Percentiles rank a stretch among this genome's conserved stretches.
phyloP scores from a whole-genome alignment of 2,797 vertebrate species.

The Sardinella longiceps region DNA sequence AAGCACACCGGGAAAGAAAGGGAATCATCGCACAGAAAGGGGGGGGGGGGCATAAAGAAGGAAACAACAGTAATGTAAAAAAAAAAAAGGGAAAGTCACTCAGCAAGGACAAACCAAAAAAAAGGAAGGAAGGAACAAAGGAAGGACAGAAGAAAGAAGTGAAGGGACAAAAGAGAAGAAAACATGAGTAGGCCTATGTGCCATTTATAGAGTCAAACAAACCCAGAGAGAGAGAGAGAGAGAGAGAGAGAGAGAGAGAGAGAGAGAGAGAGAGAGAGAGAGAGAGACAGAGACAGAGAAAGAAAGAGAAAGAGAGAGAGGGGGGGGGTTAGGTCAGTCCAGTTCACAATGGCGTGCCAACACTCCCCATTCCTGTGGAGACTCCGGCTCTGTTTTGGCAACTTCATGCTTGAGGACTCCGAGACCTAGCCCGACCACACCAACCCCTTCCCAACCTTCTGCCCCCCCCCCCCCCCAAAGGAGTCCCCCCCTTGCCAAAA shows the following conservation, averaged over 20 bases:
- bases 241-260: not conserved
- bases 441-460: not conserved
- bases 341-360: not conserved
- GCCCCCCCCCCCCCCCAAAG: not conserved
- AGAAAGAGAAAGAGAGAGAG: not conserved
- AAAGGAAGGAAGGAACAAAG: not conserved
- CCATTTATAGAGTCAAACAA: not conserved
- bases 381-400: slow-evolving; percentile 14
- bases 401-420: slow-evolving; percentile 10
- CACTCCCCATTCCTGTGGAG: not conserved
- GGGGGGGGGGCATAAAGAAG: not conserved
- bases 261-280: not conserved
- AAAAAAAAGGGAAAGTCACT: slow-evolving; percentile 9
- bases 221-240: not conserved
- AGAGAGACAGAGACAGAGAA: not conserved
- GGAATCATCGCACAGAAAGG: not conserved
- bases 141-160: not conserved
- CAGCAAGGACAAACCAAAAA: not conserved
- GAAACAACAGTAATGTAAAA: not conserved
- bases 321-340: not conserved
- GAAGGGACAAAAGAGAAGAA: not conserved
- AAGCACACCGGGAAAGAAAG: not conserved
- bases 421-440: not conserved
- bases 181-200: not conserved
- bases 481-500: not conserved